Base-by-base conservation (phyloP, 1,140 invertebrate species). In the Polypedilum vanderplanki region DNA sequence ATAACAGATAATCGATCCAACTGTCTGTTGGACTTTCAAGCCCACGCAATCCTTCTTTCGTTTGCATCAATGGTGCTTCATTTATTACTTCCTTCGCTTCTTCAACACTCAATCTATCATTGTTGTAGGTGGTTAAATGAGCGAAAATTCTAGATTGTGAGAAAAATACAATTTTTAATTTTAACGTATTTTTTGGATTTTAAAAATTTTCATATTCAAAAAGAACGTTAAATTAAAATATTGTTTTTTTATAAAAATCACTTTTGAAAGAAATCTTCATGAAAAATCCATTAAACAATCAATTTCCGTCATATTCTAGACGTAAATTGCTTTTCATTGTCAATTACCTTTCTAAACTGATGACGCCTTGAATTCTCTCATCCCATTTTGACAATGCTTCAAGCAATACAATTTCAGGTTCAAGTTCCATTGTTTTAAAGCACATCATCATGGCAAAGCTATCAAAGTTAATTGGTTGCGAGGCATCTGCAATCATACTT, bases 311-410 rank as follows among this genome's bases (percentile, higher is more conserved):
- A 73, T n/a, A 24, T 22, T 41, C 64, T 3, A 7, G 12, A 0
- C 20, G 4, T 7, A 9, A 8, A 33, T 1, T 17, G 17, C 7
- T 64, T 5, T n/a, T 41, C 12, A 79, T 74, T 77, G 79, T 15
- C 8, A 79, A 73, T 77, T 80, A 88, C 87, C 83, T 87, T 78
- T 87, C 85, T 78, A 88, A 86, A 12, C 85, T 83, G 41, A 89
- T 88, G 22, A 83, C 83, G 77, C 87, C 88, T 7, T 85, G 85
- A 74, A 85, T 85, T 33, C 86, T 83, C 7, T 81, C 82, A 76
- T 89, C 88, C 88, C 88, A 89, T 20, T 87, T 86, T 64, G 87
- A 86, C 76, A 88, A 81, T 0, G 87, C 88, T 9, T 85, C 85
- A 0, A 86, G 79, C 9, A 89, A 79, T 7, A 87, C 87, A 75